Percentiles rank a stretch among this genome's conserved stretches.
phyloP scores from a whole-genome alignment of 2,888 invertebrate species.

The Dryomyza anilis region DNA sequence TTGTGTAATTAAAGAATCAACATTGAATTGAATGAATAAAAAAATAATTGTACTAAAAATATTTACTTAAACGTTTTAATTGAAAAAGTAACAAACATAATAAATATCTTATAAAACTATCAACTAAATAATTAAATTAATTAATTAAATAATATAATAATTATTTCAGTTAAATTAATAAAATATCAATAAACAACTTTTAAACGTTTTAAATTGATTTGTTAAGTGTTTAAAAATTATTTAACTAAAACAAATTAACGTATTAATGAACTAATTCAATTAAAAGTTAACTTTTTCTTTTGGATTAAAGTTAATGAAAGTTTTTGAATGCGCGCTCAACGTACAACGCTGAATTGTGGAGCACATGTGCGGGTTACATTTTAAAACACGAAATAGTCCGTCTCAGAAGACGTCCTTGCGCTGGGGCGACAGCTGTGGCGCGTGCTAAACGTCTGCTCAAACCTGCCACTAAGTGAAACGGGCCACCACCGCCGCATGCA shows the following conservation, averaged over 20 bases:
- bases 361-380: constrained; percentile 95
- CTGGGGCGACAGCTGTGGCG: constrained; percentile 91
- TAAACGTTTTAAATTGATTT: too few relatives aligned
- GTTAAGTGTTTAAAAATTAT: not conserved
- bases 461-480: too few relatives aligned
- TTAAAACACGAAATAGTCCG: constrained; percentile 95
- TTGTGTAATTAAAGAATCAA: not conserved
- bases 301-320: too few relatives aligned
- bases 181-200: too few relatives aligned
- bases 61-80: not conserved
- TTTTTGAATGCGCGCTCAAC: constrained; percentile 46
- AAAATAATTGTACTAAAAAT: not conserved
- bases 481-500: too few relatives aligned
- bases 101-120: too few relatives aligned
- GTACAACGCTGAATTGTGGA: constrained; percentile 42
- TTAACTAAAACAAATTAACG: too few relatives aligned
- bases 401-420: constrained; percentile 95
- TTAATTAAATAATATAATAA: too few relatives aligned
- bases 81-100: not conserved
- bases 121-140: too few relatives aligned
- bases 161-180: too few relatives aligned
- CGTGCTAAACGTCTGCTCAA: not conserved
- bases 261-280: too few relatives aligned
- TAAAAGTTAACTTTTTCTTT: too few relatives aligned
- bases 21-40: not conserved